phyloP scores from a whole-genome alignment of 2,888 invertebrate species.

The Clanis bilineata region DNA sequence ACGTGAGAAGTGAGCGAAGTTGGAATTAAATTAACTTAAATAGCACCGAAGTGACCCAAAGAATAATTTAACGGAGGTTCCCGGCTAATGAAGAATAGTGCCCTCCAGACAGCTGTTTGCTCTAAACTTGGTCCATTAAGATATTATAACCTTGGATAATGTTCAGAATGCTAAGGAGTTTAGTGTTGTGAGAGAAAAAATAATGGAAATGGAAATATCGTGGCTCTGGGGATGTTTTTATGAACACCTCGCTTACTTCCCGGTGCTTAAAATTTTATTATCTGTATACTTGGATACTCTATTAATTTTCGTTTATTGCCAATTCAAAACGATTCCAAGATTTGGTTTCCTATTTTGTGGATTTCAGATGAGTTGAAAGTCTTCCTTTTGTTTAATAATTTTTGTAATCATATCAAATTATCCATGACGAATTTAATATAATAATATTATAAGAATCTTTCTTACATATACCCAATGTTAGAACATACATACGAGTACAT shows the following conservation, averaged over 20 bases:
- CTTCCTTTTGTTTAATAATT: no score
- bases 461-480: no score
- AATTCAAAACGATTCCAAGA: background rate
- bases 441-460: no score
- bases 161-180: conserved; percentile 41
- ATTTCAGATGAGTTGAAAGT: no score
- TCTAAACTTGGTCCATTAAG: conserved; percentile 75
- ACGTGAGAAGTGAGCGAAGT: conserved; percentile 66
- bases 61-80: conserved; percentile 74
- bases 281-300: background rate
- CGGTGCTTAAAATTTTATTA: background rate
- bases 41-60: conserved; percentile 77
- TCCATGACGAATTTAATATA: no score
- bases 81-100: conserved; percentile 76
- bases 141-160: conserved; percentile 67
- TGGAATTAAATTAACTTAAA: conserved; percentile 77
- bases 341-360: background rate
- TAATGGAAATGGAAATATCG: conserved; percentile 18
- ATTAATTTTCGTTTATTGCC: background rate
- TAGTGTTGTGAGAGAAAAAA: conserved; percentile 28
- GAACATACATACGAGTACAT: no score
- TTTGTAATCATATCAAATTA: no score
- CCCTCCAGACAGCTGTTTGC: conserved; percentile 71
- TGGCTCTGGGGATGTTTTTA: conserved; percentile 9
- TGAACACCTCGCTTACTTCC: background rate